Base-by-base conservation (phyloP, 2,797 vertebrate genomes). In the Valencia hispanica region DNA sequence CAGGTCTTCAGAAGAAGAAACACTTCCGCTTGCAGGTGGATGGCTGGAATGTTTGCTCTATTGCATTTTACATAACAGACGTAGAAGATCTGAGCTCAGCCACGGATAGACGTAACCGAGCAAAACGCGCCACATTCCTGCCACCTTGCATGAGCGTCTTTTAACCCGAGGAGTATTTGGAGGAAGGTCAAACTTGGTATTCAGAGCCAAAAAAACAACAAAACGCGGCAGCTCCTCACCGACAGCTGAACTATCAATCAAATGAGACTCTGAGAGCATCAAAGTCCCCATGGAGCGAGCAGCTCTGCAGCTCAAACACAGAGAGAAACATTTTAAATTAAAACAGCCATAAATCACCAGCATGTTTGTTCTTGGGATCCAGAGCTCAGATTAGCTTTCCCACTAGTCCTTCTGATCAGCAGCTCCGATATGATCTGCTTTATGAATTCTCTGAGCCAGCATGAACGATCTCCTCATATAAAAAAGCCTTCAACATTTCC, bases 121-220 rank as follows among this genome's bases (percentile, higher is more conserved):
- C 43, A n/a, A 25, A 50, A 36, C 36, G 57, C 39, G 36, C 11
- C 10, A 14, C 39, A 48, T 25, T 50, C 75, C 68, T n/a, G 55
- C 78, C 73, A 68, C 39, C 70, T 55, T 81, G 45, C 48, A 50
- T 51, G 70, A 41, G 22, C 25, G 65, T 80, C 69, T 73, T 0
- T 14, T 45, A 34, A 5, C 65, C 51, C 51, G 3, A 41, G 43
- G 18, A 82, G 70, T 43, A 65, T 50, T 30, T 75, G 45, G 68
- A 17, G 66, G 82, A 86, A 81, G 80, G 84, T 83, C 71, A 25
- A 1, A 9, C 57, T 87, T 83, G 77, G 41, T 73, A 85, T 89
- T 77, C 88, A 81, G 48, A 34, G 69, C 43, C n/a, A 17, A 30
- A 6, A 9, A 20, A n/a, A 55, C 12, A 55, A 12, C 22, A 25